Conservation (phyloP, 2,797 vertebrate species). For the Enteromius argenteus region DNA sequence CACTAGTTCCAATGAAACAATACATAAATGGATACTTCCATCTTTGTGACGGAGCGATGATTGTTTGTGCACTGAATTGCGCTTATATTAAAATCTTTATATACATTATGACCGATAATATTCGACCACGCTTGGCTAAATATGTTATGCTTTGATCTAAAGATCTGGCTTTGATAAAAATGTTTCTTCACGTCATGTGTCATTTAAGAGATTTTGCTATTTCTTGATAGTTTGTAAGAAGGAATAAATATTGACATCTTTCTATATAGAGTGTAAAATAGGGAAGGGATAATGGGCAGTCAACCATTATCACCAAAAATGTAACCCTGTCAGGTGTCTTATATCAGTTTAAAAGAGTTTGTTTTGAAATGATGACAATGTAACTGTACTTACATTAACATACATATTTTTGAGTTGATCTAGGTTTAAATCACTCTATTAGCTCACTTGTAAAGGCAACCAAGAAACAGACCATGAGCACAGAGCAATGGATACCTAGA, state of each 20-base stretch:
- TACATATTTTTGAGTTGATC: background rate
- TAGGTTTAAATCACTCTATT: background rate
- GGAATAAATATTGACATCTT: slow-evolving; percentile 10
- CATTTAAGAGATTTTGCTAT: background rate
- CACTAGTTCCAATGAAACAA: slow-evolving; percentile 49
- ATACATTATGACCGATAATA: slow-evolving; percentile 30
- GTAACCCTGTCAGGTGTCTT: background rate
- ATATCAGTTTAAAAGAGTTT: background rate
- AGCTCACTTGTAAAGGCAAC: background rate
- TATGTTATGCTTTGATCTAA: background rate
- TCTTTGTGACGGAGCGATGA: slow-evolving; percentile 63
- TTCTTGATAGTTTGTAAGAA: slow-evolving; percentile 14
- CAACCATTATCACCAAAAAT: background rate
- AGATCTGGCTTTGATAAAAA: slow-evolving; percentile 21
- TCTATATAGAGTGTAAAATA: slow-evolving; percentile 7
- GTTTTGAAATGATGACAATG: background rate
- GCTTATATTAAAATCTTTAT: slow-evolving; percentile 65
- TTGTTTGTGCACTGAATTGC: slow-evolving; percentile 66
- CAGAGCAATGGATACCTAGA: background rate
- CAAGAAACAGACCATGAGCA: slow-evolving; percentile 9
- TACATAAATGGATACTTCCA: slow-evolving; percentile 58
- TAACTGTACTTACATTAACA: background rate
- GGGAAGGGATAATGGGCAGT: background rate
- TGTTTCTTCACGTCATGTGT: background rate
- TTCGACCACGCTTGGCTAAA: slow-evolving; percentile 11